phyloP scores from a whole-genome alignment of 2,888 invertebrate genomes.

The Lordiphosa fenestrarum region DNA sequence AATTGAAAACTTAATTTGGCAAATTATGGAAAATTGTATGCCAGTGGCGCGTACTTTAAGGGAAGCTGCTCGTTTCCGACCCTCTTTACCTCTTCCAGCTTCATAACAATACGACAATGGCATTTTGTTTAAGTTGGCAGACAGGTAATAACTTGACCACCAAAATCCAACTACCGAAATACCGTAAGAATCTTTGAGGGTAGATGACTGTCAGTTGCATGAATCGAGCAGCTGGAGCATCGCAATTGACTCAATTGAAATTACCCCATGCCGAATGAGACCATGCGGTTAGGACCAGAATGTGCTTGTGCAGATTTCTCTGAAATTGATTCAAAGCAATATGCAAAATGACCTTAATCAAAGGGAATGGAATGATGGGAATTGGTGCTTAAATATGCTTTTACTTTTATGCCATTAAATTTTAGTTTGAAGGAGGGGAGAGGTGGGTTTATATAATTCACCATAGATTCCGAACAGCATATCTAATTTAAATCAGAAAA shows the following conservation, averaged over 20 bases:
- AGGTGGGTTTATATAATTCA: too few species aligned
- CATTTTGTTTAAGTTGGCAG: conserved; percentile 19
- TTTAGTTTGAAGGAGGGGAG: too few species aligned
- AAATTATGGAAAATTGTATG: conserved; percentile 47
- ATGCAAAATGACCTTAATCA: too few species aligned
- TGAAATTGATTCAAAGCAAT: neutral
- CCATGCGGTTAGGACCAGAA: conserved; percentile 1
- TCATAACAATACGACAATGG: conserved; percentile 29
- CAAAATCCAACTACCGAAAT: conserved; percentile 5
- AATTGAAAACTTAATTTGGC: conserved; percentile 53
- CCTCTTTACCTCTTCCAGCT: neutral
- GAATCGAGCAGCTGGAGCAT: neutral
- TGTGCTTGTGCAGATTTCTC: neutral
- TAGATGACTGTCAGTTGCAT: conserved; percentile 12
- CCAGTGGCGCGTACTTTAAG: conserved; percentile 37
- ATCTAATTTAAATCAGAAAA: too few species aligned
- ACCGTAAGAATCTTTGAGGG: conserved; percentile 8
- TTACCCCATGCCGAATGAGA: conserved; percentile 4
- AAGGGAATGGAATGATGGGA: too few species aligned
- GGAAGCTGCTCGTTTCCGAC: conserved; percentile 3
- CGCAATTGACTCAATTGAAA: conserved; percentile 20
- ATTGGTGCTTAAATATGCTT: too few species aligned
- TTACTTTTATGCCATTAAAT: too few species aligned
- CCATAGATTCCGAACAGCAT: too few species aligned
- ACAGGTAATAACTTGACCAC: conserved; percentile 44